Evolutionary conservation across 2,797 vertebrate species (phyloP), one percentile per base, ranked within the genome.

Genomic region (Microhierax caerulescens): DNA sequence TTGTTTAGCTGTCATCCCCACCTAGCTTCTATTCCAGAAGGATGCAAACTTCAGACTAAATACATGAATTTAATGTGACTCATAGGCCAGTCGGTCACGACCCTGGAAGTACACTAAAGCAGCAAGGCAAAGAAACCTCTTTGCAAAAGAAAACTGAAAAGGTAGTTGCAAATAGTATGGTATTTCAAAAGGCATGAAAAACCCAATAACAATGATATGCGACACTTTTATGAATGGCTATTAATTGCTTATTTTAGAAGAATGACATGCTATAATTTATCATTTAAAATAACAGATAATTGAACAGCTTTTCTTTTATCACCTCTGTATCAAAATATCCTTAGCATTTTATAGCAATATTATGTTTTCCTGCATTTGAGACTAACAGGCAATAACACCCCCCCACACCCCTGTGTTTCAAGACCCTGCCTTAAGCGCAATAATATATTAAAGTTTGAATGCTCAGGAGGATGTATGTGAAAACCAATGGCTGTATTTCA

Each of bases 291-390:
- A 94, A 90, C 21, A 93, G 56, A 47, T 90, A 97, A 96, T 78
- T 75, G 53, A 96, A 96, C 77, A 87, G 68, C 64, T 97, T 95
- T 96, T 94, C 81, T 96, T 93, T 95, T 83, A 74, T 92, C 73
- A 86, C 13, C 3, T 85, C 82, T 64, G 30, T 89, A 85, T 96
- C 67, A 93, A 96, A 93, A 86, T 65, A 88, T 17, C 54, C 91
- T 75, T 86, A 83, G 83, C 36, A 36, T 78, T 65, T 50, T 75
- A 91, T 22, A 85, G 88, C 30, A 77, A 83, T 63, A 90, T 63
- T 41, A 45, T 53, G 34, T 51, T 82, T 68, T 54, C 32, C 48
- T 82, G 32, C 15, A 7, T 88, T 81, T 96, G 45, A 86, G 41
- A 78, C 48, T 90, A 81, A 50, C 17, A 87, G 28, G 43, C 47